Conservation (phyloP, 2,113 vertebrate genomes). For the Puma concolor region DNA sequence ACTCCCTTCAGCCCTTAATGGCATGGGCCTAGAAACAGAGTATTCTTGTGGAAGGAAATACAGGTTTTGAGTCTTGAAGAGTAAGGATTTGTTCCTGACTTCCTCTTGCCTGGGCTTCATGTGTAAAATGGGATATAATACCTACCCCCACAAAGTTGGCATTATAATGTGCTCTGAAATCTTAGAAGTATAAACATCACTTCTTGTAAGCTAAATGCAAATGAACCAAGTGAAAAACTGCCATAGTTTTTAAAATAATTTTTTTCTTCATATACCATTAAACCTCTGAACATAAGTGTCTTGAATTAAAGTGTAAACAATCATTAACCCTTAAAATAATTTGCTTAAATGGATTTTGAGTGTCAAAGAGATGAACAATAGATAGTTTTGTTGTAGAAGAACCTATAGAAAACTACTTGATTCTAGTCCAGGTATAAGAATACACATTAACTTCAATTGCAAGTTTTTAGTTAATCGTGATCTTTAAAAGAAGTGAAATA, state of each 20-base stretch:
- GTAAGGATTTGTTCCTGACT: not conserved
- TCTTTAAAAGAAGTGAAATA: not conserved
- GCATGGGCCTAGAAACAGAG: not conserved
- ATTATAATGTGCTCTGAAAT: not conserved
- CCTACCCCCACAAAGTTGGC: not conserved
- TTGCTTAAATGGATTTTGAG: not conserved
- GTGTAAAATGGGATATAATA: not conserved
- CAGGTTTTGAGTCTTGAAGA: not conserved
- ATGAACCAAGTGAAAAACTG: not conserved
- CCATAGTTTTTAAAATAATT: not conserved
- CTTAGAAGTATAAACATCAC: not conserved
- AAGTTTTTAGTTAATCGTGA: not conserved
- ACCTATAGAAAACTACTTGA: not conserved
- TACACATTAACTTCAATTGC: not conserved
- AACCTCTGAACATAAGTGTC: not conserved
- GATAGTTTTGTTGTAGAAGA: not conserved
- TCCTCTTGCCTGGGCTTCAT: not conserved
- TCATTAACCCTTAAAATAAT: not conserved
- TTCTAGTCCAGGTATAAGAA: not conserved
- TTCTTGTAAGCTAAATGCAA: not conserved
- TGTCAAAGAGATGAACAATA: not conserved
- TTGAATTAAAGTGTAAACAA: slow-evolving; percentile 43
- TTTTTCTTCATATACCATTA: not conserved
- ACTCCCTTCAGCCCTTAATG: not conserved
- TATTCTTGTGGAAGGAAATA: not conserved